Conservation (phyloP, 2,113 vertebrate species). For the Paralichthys olivaceus region DNA sequence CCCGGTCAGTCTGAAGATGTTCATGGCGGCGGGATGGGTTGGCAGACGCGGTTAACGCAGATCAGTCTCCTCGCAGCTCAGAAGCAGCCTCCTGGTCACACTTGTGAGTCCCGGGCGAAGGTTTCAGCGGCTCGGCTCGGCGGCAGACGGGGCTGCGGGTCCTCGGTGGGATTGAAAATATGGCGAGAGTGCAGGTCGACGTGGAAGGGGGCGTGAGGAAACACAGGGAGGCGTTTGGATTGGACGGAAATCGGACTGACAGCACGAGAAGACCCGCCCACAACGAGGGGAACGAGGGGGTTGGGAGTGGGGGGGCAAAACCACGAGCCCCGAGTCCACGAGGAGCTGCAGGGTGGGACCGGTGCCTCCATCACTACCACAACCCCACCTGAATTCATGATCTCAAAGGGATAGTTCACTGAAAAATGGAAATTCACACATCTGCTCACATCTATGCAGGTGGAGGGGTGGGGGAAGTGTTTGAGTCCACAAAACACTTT, state of each 20-base stretch:
- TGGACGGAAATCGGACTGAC: constrained; percentile 56
- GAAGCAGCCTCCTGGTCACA: neutral
- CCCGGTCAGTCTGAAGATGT: constrained; percentile 92
- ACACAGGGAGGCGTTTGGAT: constrained; percentile 29
- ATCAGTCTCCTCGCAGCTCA: neutral
- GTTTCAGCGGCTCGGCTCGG: neutral
- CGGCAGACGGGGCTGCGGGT: constrained; percentile 27
- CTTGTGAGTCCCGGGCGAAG: neutral
- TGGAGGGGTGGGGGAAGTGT: no score
- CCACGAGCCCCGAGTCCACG: neutral
- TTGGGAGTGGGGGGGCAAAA: neutral
- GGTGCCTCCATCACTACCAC: neutral
- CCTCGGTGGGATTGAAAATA: constrained; percentile 64
- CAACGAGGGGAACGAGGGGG: no score
- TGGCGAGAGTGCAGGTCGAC: constrained; percentile 80
- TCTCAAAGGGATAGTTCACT: no score
- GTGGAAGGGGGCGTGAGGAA: constrained; percentile 78
- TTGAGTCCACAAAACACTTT: no score
- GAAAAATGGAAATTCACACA: no score
- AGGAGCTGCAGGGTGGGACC: neutral
- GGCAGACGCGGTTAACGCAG: neutral
- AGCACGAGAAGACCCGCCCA: neutral
- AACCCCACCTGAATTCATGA: no score
- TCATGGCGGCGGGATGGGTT: constrained; percentile 81
- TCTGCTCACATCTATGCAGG: no score